Evolutionary conservation across 2,797 vertebrate genomes (phyloP).

Genomic region (Apogon hyalosoma): DNA sequence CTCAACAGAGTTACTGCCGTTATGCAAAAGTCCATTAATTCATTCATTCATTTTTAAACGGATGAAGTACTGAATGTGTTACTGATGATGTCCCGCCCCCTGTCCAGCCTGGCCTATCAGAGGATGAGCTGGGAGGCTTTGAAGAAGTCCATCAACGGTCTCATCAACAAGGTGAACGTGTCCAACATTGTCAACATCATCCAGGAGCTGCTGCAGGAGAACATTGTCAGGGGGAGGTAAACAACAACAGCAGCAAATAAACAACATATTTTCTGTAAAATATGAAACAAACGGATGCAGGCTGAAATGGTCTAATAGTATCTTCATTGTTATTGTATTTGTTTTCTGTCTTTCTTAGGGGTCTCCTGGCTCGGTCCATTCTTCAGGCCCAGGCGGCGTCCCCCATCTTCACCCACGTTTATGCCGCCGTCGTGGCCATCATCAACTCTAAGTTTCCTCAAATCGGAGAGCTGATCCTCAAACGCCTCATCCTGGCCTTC

Average conservation of each 20-base stretch:
- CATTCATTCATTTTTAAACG: too few species aligned
- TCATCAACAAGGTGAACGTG: conserved; percentile 98
- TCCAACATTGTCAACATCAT: conserved; percentile 97
- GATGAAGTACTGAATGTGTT: neutral
- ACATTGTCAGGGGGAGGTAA: conserved; percentile 95
- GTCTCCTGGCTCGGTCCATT: conserved; percentile 91
- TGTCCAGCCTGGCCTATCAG: conserved; percentile 93
- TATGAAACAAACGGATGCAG: neutral
- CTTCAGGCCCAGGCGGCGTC: conserved; percentile 95
- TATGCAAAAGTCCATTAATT: too few species aligned
- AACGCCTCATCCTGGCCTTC: conserved; percentile 94
- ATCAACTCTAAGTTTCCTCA: conserved; percentile 99
- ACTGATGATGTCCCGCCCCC: neutral
- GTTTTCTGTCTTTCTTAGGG: conserved; percentile 76
- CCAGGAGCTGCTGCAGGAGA: conserved; percentile 97
- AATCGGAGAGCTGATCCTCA: conserved; percentile 96
- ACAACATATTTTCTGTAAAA: too few species aligned
- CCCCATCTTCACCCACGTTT: conserved; percentile 97
- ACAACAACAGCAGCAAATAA: neutral
- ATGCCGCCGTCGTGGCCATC: conserved; percentile 93
- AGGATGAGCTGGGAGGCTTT: conserved; percentile 99
- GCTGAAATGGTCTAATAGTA: neutral
- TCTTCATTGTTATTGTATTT: neutral
- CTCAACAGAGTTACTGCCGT: too few species aligned
- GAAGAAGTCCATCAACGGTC: conserved; percentile 98